phyloP scores from a whole-genome alignment of 1,140 invertebrate species.

The Conopomorpha cramerella region DNA sequence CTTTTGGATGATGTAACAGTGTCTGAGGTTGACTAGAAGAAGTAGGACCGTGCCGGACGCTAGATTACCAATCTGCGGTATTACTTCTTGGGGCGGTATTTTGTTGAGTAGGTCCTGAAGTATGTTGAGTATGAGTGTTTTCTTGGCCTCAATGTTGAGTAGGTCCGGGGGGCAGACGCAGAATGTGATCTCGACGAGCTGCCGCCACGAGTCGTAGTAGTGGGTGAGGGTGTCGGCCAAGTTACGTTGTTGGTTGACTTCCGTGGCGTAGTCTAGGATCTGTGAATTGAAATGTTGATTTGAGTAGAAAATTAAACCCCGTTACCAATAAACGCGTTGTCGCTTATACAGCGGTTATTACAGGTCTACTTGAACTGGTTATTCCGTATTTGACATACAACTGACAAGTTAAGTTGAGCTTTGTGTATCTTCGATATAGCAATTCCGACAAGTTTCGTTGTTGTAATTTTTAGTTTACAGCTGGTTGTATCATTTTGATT shows the following conservation, averaged over 20 bases:
- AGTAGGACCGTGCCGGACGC: constrained; percentile 72
- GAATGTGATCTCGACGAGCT: constrained; percentile 81
- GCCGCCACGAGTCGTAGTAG: constrained; percentile 82
- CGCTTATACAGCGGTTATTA: too few relatives aligned
- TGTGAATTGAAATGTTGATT: too few relatives aligned
- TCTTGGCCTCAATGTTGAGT: constrained; percentile 68
- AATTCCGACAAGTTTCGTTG: too few relatives aligned
- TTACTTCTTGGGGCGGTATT: constrained; percentile 62
- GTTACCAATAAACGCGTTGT: too few relatives aligned
- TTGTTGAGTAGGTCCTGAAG: constrained; percentile 80
- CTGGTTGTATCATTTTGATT: too few relatives aligned
- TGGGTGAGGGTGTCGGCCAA: constrained; percentile 68
- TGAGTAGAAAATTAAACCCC: too few relatives aligned
- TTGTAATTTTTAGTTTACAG: too few relatives aligned
- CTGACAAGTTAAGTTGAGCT: too few relatives aligned
- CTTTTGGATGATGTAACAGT: constrained; percentile 64
- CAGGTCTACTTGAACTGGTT: too few relatives aligned
- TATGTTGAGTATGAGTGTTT: constrained; percentile 78
- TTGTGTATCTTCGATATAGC: too few relatives aligned
- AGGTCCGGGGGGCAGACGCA: constrained; percentile 76
- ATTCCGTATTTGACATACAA: too few relatives aligned
- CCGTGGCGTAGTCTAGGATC: constrained; percentile 74
- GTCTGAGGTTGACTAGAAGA: constrained; percentile 70
- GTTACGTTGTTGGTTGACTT: constrained; percentile 73
- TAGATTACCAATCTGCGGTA: constrained; percentile 70